Evolutionary conservation across 2,888 invertebrate genomes (phyloP), one percentile per base, ranked within the genome.

Genomic region (Tryphoninae sp.): DNA sequence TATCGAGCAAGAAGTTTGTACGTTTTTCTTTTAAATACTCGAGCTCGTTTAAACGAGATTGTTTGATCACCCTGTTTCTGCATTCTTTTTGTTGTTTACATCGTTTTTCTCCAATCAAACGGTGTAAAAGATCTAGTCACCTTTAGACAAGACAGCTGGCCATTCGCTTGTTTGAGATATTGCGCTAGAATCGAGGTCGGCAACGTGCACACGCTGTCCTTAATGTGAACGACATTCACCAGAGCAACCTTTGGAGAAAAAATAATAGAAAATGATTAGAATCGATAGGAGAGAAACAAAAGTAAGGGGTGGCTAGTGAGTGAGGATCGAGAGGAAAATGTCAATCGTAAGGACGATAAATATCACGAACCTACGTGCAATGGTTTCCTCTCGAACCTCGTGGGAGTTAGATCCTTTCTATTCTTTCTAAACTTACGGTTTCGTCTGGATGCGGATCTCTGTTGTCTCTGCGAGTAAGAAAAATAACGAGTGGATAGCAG

Each of bases 141-240:
- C 95, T 97, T 96, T 85, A 97, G 94, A 91, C 96, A 96, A 80
- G 96, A 96, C 78, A 97, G 93, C 89, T 96, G 96, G 58, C 96
- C 96, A 88, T 96, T 96, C 65, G 96, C 96, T 92, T 97, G 96
- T 91, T 97, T 97, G 82, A 97, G 93, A 92, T 96, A 97, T 92
- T 97, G 97, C 64, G 96, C 96, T 86, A 97, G 94, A 88, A 97
- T 95, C 87, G 96, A 96, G 86, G 97, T 97, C 68, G 96, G 96
- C 86, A 96, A 92, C 51, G 95, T 94, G 91, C 97, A 97, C 82
- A 96, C 95, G 58, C 95, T 94, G 92, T 97, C 97, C 89, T 95
- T 95, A 83, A 97, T 95, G 92, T 97, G 97, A 13, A 97, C 94
- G 69, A 97, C 95, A 88, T 95, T 96, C 86, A 97, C 95, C 86